These are phyloP conservation scores for Epinotia nisella DNA, from an alignment of 2,888 invertebrate genomes.

Conservation along the genomic window DNA sequence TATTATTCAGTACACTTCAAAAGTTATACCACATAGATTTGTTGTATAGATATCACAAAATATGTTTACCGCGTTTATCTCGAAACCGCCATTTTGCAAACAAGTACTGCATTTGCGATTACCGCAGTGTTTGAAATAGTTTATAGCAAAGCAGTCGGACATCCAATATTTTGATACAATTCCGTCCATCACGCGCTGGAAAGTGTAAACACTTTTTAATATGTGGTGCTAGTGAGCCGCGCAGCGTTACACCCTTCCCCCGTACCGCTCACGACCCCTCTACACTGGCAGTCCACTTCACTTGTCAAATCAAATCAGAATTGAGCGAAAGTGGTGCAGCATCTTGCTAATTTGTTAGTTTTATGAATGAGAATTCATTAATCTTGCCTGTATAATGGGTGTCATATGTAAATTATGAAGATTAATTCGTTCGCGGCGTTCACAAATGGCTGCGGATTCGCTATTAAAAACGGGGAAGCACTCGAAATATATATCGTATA, in stretches of 20 bases:
- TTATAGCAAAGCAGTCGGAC: too few relatives aligned
- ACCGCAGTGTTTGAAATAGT: too few relatives aligned
- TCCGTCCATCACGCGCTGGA: background rate
- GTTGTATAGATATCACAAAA: too few relatives aligned
- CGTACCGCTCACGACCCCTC: background rate
- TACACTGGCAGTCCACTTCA: constrained; percentile 8
- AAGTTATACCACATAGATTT: too few relatives aligned
- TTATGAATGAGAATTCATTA: constrained; percentile 75
- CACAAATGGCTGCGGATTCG: constrained; percentile 82
- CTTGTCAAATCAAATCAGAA: constrained; percentile 44
- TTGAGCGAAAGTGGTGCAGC: constrained; percentile 62
- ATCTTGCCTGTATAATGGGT: constrained; percentile 75
- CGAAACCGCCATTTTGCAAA: too few relatives aligned
- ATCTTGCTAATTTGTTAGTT: constrained; percentile 69
- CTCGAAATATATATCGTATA: constrained; percentile 79
- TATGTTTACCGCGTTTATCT: too few relatives aligned
- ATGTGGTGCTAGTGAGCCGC: constrained; percentile 35
- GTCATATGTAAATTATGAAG: constrained; percentile 75
- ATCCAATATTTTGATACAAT: background rate
- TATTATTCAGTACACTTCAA: too few relatives aligned
- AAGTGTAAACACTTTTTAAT: constrained; percentile 18
- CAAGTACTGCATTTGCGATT: too few relatives aligned
- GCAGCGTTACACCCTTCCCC: constrained; percentile 11
- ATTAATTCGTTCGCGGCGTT: constrained; percentile 70
- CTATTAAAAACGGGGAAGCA: constrained; percentile 77